These are phyloP conservation scores for Melanogrammus aeglefinus DNA, from an alignment of 2,797 vertebrate species.

Conservation along the genomic window DNA sequence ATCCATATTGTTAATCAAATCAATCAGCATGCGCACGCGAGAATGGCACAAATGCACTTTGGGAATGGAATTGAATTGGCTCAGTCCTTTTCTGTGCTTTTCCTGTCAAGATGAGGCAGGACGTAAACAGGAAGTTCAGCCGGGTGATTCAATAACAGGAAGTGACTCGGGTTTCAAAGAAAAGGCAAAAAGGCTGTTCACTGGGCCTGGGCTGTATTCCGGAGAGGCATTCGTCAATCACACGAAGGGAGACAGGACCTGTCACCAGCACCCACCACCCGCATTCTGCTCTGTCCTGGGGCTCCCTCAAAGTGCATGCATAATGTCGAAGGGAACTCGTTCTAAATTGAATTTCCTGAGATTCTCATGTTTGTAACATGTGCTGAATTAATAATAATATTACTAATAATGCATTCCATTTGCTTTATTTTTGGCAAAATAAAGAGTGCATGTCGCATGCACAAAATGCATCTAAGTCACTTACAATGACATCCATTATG, in stretches of 20 bases:
- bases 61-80: background rate
- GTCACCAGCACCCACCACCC: conserved; percentile 56
- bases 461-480: no score
- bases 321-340: background rate
- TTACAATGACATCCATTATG: no score
- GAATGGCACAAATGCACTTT: background rate
- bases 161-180: conserved; percentile 9
- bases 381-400: background rate
- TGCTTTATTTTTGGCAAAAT: no score
- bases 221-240: conserved; percentile 50
- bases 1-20: no score
- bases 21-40: no score
- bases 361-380: background rate
- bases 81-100: background rate
- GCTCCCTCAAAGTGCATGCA: conserved; percentile 27
- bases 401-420: no score
- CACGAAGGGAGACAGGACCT: conserved; percentile 41
- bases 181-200: conserved; percentile 16
- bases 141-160: conserved; percentile 11
- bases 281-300: conserved; percentile 28
- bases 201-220: conserved; percentile 23
- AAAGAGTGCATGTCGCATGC: no score
- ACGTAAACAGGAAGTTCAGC: conserved; percentile 3
- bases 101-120: background rate
- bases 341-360: background rate